phyloP scores from a whole-genome alignment of 2,888 invertebrate genomes.

The Hecatera dysodea region DNA sequence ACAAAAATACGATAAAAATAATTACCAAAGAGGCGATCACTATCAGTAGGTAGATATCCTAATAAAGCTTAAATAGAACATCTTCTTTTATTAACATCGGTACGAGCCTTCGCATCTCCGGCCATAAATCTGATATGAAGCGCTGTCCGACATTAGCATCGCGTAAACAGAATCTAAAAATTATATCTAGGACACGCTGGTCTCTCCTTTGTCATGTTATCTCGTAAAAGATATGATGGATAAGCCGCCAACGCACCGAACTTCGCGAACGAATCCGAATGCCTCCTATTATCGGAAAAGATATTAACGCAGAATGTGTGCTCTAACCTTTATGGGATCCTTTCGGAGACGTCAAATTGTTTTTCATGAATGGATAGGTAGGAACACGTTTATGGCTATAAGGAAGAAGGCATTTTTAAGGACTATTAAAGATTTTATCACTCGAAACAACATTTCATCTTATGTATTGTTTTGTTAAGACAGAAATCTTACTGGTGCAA shows the following conservation, averaged over 20 bases:
- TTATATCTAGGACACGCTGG: slow-evolving; percentile 28
- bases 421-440: background rate
- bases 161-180: slow-evolving; percentile 57
- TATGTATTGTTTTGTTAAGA: background rate
- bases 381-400: background rate
- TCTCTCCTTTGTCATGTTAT: slow-evolving; percentile 41
- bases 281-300: slow-evolving; percentile 53
- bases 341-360: slow-evolving; percentile 34
- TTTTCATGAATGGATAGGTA: slow-evolving; percentile 34
- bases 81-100: slow-evolving; percentile 16
- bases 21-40: background rate
- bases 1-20: background rate
- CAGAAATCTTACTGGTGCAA: background rate
- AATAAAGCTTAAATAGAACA: background rate
- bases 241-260: slow-evolving; percentile 27
- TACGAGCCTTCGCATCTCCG: slow-evolving; percentile 15
- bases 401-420: slow-evolving; percentile 6
- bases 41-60: background rate
- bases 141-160: slow-evolving; percentile 53
- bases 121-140: slow-evolving; percentile 47
- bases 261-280: slow-evolving; percentile 21
- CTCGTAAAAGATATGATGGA: slow-evolving; percentile 54
- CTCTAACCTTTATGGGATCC: slow-evolving; percentile 38
- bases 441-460: background rate
- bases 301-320: slow-evolving; percentile 53